Conservation (phyloP, 2,113 vertebrate genomes). For the Rattus norvegicus region DNA sequence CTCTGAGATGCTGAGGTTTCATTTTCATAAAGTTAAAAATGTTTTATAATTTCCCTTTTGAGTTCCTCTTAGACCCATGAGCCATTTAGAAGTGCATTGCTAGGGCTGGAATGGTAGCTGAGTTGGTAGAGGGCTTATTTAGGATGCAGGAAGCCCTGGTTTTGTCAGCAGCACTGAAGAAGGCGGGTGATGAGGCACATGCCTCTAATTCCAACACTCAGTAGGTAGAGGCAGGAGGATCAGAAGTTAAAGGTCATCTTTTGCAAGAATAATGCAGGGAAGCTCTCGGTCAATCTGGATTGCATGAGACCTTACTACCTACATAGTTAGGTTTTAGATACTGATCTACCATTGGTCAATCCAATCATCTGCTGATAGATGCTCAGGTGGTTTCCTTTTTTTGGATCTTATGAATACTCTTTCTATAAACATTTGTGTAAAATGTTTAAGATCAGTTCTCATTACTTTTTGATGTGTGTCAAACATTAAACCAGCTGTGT, state of each 20-base stretch:
- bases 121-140: background rate
- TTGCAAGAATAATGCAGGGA: too few relatives aligned
- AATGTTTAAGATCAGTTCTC: background rate
- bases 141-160: background rate
- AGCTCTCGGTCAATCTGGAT: background rate
- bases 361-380: background rate
- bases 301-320: background rate
- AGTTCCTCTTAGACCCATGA: background rate
- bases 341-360: background rate
- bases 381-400: background rate
- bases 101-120: background rate
- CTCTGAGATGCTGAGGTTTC: conserved; percentile 4
- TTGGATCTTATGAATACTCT: background rate
- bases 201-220: background rate
- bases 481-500: background rate
- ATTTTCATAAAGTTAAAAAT: conserved; percentile 4
- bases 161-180: background rate
- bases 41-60: background rate
- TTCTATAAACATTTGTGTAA: background rate
- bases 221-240: background rate
- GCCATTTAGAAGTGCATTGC: background rate
- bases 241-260: background rate
- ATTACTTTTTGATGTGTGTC: background rate
- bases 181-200: too few relatives aligned
- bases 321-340: background rate